A percentile compares a stretch with the other conserved stretches of the same genome.
These are phyloP conservation scores for Sebastes matsubarae DNA, from an alignment of 2,797 vertebrate species.

Conservation along the genomic window DNA sequence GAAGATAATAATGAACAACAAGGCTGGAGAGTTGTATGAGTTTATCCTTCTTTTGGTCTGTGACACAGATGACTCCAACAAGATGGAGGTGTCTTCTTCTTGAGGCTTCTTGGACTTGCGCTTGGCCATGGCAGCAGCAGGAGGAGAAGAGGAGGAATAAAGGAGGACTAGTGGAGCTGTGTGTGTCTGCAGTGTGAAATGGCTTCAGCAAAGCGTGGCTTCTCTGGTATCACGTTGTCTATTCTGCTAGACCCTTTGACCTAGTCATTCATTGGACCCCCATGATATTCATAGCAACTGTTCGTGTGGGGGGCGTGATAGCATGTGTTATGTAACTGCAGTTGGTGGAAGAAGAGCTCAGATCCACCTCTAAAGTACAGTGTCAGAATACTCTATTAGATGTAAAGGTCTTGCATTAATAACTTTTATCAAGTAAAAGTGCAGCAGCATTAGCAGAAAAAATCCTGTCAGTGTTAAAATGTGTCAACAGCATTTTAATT, in stretches of 20 bases:
- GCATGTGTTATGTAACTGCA: constrained; percentile 9
- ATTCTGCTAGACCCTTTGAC: constrained; percentile 7
- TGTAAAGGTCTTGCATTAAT: not conserved
- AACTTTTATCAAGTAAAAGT: not conserved
- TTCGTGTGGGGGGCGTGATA: not conserved
- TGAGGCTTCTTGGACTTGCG: constrained; percentile 8
- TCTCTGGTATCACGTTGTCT: constrained; percentile 3
- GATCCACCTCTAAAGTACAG: not conserved
- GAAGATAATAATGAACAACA: not conserved
- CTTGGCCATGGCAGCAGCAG: constrained; percentile 2
- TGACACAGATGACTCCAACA: not conserved
- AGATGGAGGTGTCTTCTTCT: not conserved
- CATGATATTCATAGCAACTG: constrained; percentile 11
- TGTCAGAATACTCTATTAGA: not conserved
- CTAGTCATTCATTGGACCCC: constrained; percentile 28
- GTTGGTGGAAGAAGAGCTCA: not conserved
- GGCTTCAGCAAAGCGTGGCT: not conserved
- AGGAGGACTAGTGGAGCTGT: not conserved
- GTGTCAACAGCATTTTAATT: not conserved
- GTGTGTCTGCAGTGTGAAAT: not conserved
- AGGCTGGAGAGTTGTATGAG: not conserved
- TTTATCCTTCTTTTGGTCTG: not conserved
- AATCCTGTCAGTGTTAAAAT: not conserved
- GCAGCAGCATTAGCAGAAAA: not conserved
- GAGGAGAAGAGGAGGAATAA: not conserved